Percentiles rank a stretch among this genome's conserved stretches.
Conservation (phyloP, 2,888 invertebrate species). For the Synergus laeviventris region DNA sequence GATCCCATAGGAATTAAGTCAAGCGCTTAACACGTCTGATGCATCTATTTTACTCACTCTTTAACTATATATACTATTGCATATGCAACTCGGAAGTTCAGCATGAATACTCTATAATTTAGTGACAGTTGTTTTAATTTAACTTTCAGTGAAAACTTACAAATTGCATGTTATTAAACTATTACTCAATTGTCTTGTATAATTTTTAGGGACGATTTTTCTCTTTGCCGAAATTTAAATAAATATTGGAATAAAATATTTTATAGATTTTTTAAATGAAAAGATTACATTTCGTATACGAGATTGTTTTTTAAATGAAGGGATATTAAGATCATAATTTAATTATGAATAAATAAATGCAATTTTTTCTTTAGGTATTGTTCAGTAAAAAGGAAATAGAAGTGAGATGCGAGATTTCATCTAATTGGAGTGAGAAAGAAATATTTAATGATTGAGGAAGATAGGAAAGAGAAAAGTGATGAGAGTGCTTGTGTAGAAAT, state of each 20-base stretch:
- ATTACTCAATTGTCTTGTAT: not conserved
- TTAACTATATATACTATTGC: not conserved
- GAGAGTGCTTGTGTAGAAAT: too few relatives aligned
- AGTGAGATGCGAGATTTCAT: not conserved
- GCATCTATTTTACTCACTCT: not conserved
- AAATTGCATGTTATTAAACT: not conserved
- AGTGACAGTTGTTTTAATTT: conserved; percentile 28
- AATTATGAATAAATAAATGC: not conserved
- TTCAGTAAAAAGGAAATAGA: conserved; percentile 4
- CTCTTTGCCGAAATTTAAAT: too few relatives aligned
- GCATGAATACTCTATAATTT: conserved; percentile 26
- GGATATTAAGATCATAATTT: not conserved
- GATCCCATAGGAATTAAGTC: conserved; percentile 28
- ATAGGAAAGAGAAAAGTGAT: not conserved
- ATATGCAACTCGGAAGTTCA: not conserved
- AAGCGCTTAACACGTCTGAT: conserved; percentile 12
- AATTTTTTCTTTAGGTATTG: not conserved
- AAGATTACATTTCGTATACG: too few relatives aligned
- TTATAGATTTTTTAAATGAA: too few relatives aligned
- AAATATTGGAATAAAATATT: too few relatives aligned
- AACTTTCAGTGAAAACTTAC: conserved; percentile 18
- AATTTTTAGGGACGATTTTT: too few relatives aligned
- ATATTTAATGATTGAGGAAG: not conserved
- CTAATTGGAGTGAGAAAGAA: conserved; percentile 12
- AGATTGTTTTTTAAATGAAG: not conserved